Conservation (phyloP, 2,888 invertebrate genomes). For the Pegoplata infirma region DNA sequence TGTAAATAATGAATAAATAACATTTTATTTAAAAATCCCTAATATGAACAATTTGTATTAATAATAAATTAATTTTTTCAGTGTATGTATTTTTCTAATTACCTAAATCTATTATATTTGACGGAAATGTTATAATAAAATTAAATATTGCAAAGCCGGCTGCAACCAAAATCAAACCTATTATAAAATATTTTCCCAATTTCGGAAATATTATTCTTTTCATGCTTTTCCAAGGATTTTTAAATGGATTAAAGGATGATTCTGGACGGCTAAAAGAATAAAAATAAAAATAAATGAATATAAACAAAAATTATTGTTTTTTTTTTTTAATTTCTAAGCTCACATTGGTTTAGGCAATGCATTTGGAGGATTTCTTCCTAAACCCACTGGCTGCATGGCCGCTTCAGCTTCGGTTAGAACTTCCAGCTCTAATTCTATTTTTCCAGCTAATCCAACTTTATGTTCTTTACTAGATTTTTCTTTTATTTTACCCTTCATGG, state of each 20-base stretch:
- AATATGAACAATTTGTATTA: too few relatives aligned
- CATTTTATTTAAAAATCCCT: too few relatives aligned
- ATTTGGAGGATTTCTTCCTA: constrained; percentile 82
- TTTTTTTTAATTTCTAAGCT: constrained; percentile 66
- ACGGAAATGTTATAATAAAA: constrained; percentile 15
- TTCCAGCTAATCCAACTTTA: constrained; percentile 78
- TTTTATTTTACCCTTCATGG: constrained; percentile 71
- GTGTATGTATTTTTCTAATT: not conserved
- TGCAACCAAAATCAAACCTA: constrained; percentile 61
- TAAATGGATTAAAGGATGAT: constrained; percentile 81
- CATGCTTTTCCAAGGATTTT: constrained; percentile 80
- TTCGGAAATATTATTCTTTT: constrained; percentile 71
- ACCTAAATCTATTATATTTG: constrained; percentile 5
- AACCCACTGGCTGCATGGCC: constrained; percentile 81
- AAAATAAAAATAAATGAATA: constrained; percentile 4
- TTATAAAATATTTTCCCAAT: constrained; percentile 57
- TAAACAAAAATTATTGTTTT: not conserved
- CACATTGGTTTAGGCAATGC: constrained; percentile 83
- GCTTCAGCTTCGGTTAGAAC: constrained; percentile 82
- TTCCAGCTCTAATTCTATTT: constrained; percentile 84
- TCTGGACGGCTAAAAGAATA: constrained; percentile 80
- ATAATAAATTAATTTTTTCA: too few relatives aligned
- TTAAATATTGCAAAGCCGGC: constrained; percentile 33
- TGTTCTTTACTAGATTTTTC: too few relatives aligned
- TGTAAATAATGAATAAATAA: too few relatives aligned